phyloP scores from a whole-genome alignment of 1,140 invertebrate genomes.

The Drosophila lacteicornis region DNA sequence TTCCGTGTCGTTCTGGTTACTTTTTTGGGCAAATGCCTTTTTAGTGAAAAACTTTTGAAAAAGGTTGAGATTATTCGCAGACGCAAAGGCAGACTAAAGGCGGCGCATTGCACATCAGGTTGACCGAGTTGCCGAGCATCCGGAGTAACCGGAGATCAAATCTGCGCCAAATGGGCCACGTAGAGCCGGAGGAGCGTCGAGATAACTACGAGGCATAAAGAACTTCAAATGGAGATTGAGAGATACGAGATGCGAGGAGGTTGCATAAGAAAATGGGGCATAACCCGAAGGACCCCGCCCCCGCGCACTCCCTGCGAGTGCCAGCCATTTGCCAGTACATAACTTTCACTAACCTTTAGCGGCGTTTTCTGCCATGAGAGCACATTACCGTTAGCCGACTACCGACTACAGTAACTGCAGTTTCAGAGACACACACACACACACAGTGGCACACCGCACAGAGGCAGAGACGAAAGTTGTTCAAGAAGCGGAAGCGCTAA shows the following conservation, averaged over 20 bases:
- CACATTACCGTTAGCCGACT: slow-evolving; percentile 58
- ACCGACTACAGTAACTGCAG: slow-evolving; percentile 32
- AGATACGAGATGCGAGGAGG: slow-evolving; percentile 54
- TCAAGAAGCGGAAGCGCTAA: slow-evolving; percentile 58
- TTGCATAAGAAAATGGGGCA: slow-evolving; percentile 39
- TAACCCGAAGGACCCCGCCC: slow-evolving; percentile 11
- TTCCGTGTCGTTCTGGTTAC: too few species aligned
- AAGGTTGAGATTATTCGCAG: slow-evolving; percentile 18
- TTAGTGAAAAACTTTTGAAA: slow-evolving; percentile 12
- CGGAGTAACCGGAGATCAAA: slow-evolving; percentile 26
- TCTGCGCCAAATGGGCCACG: slow-evolving; percentile 38
- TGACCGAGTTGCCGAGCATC: slow-evolving; percentile 27
- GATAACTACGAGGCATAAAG: slow-evolving; percentile 46
- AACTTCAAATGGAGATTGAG: slow-evolving; percentile 57
- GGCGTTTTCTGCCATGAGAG: slow-evolving; percentile 44
- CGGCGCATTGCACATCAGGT: slow-evolving; percentile 34
- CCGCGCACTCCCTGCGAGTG: background rate
- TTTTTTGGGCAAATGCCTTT: background rate
- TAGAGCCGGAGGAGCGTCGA: slow-evolving; percentile 6
- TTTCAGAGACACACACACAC: slow-evolving; percentile 34
- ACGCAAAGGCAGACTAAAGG: background rate
- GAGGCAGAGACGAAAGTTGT: slow-evolving; percentile 37
- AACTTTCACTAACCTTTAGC: slow-evolving; percentile 64
- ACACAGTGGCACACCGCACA: slow-evolving; percentile 5
- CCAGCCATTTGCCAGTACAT: slow-evolving; percentile 56